Percentiles rank a stretch among this genome's conserved stretches.
phyloP scores from a whole-genome alignment of 2,888 invertebrate species.

The Neoscelio sp. region DNA sequence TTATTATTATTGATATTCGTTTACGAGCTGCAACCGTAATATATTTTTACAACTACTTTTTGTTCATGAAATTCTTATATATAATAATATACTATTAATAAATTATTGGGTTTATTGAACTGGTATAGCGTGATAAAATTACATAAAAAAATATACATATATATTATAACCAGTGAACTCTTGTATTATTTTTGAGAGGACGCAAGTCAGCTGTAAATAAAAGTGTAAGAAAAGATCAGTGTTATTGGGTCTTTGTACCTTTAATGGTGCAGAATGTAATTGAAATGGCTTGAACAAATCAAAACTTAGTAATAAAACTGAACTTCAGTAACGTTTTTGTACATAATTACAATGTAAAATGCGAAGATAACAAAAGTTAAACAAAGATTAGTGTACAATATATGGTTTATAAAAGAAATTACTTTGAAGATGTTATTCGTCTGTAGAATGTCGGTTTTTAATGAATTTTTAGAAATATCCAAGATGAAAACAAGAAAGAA shows the following conservation, averaged over 20 bases:
- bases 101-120: slow-evolving; percentile 22
- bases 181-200: slow-evolving; percentile 40
- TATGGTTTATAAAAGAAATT: too few species aligned
- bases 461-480: too few species aligned
- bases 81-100: slow-evolving; percentile 35
- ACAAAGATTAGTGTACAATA: too few species aligned
- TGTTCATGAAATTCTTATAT: slow-evolving; percentile 9
- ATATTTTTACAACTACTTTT: slow-evolving; percentile 2
- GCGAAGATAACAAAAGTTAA: too few species aligned
- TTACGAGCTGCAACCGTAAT: not conserved
- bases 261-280: slow-evolving; percentile 35
- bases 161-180: slow-evolving; percentile 16
- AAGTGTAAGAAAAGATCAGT: slow-evolving; percentile 40
- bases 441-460: too few species aligned
- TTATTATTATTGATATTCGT: too few species aligned
- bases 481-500: too few species aligned
- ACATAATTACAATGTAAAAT: slow-evolving; percentile 11
- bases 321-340: too few species aligned
- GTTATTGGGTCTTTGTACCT: slow-evolving; percentile 46
- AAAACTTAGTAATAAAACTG: too few species aligned
- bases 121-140: slow-evolving; percentile 13
- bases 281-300: too few species aligned
- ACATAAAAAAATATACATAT: slow-evolving; percentile 24
- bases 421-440: too few species aligned
- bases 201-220: slow-evolving; percentile 40